Evolutionary conservation across 2,797 vertebrate genomes (phyloP), one percentile per base, ranked within the genome.

Genomic region (Coranthus polyacanthus): DNA sequence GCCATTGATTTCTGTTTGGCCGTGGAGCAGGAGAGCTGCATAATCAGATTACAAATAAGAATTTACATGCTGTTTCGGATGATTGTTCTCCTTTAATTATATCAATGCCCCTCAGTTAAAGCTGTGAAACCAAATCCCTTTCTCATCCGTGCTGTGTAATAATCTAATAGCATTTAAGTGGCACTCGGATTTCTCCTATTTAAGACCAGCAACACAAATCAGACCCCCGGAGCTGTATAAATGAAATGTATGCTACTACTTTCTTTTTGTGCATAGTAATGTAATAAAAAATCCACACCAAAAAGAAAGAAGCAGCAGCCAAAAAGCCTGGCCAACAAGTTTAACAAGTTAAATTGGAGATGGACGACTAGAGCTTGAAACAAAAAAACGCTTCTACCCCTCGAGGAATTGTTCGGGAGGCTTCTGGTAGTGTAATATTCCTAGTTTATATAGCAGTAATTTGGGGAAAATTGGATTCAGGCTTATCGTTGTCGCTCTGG

Each of bases 21-120:
- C 6, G 5, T n/a, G 12, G 45, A 58, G 56, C 8, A 10, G 21
- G 2, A 16, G 24, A 56, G 18, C 10, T 12, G 53, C 34, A 10
- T 18, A 22, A 26, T 62, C 36, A 22, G 58, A 61, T 65, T 41
- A 38, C 58, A 52, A 29, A 44, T 22, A 29, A 70, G 36, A 32
- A 54, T 47, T 59, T 17, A 21, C 32, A 2, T 15, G 6, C 18
- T 2, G n/a, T 41, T 54, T 54, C 13, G 6, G 42, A 58, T 51
- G 51, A 62, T 70, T 71, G 54, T 81, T 49, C 44, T 17, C 37
- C 17, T 41, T 53, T 73, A 71, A 72, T 68, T 32, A 20, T 64
- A 73, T 67, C 73, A 46, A 39, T 47, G 39, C 2, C 38, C 54
- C 43, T 50, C 22, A 34, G 51, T 47, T 52, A 15, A 17, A 55